A percentile compares a stretch with the other conserved stretches of the same genome.
Evolutionary conservation across 2,888 invertebrate genomes (phyloP).

Genomic region (Chymomyza caudatula): DNA sequence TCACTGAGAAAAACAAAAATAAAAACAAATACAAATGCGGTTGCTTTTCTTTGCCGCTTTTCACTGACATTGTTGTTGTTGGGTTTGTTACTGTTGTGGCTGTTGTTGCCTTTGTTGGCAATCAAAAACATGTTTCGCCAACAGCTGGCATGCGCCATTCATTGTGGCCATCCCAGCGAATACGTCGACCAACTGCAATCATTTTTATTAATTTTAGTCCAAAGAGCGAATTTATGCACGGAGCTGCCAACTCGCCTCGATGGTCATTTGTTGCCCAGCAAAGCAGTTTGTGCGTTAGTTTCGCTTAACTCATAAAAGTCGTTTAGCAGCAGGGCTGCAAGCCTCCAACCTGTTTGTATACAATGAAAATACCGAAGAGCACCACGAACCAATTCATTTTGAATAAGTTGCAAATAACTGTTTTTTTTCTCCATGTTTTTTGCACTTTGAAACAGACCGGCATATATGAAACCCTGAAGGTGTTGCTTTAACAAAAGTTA

Average conservation of each 20-base stretch:
- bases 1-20: neutral
- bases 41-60: conserved; percentile 16
- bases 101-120: conserved; percentile 49
- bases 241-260: conserved; percentile 5
- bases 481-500: too few relatives aligned
- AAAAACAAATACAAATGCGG: conserved; percentile 1
- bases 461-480: too few relatives aligned
- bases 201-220: conserved; percentile 67
- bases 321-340: neutral
- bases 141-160: conserved; percentile 70
- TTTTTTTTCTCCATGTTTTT: too few relatives aligned
- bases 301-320: conserved; percentile 46
- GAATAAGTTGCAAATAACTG: too few relatives aligned
- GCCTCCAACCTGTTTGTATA: neutral
- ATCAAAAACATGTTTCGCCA: conserved; percentile 68
- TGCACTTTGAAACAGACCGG: too few relatives aligned
- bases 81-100: conserved; percentile 4
- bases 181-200: conserved; percentile 49
- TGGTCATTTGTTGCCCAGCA: conserved; percentile 43
- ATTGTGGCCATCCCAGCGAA: conserved; percentile 26
- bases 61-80: conserved; percentile 15
- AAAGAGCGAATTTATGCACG: conserved; percentile 61
- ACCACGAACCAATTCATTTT: too few relatives aligned
- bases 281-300: neutral
- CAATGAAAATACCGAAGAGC: too few relatives aligned